Percentiles rank a stretch among this genome's conserved stretches.
Conservation (phyloP, 92 coral and sea anemone genomes). For the Epizoanthus rinbou region DNA sequence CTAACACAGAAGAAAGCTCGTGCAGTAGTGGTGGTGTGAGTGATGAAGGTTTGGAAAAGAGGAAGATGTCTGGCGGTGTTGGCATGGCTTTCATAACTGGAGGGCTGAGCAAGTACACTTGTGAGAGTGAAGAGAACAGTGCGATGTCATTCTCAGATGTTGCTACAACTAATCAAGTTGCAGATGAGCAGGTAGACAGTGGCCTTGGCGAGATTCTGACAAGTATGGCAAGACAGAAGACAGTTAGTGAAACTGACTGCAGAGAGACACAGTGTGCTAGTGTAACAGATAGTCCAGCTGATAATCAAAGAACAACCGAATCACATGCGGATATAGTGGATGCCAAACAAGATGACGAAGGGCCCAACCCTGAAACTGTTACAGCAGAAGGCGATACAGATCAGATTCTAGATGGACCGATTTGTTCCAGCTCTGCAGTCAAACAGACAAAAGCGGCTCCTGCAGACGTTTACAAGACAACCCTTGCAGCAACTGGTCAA, state of each 20-base stretch:
- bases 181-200: constrained; percentile 8
- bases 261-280: not conserved
- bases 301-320: not conserved
- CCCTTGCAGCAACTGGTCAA: constrained; percentile 5
- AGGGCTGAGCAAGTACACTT: constrained; percentile 69
- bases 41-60: constrained; percentile 46
- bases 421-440: not conserved
- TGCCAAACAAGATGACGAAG: not conserved
- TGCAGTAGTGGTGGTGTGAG: constrained; percentile 50
- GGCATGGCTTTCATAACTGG: constrained; percentile 72
- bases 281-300: not conserved
- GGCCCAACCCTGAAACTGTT: not conserved
- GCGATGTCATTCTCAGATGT: constrained; percentile 53
- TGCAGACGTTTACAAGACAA: not conserved
- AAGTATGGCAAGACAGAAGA: not conserved
- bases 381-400: not conserved
- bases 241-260: not conserved
- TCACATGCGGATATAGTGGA: not conserved
- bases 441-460: not conserved
- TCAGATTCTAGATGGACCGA: not conserved
- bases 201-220: not conserved
- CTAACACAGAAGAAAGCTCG: constrained; percentile 62
- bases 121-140: constrained; percentile 81
- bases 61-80: not conserved
- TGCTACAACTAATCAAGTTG: not conserved